phyloP scores from a whole-genome alignment of 2,797 vertebrate species.

The Labroides dimidiatus region DNA sequence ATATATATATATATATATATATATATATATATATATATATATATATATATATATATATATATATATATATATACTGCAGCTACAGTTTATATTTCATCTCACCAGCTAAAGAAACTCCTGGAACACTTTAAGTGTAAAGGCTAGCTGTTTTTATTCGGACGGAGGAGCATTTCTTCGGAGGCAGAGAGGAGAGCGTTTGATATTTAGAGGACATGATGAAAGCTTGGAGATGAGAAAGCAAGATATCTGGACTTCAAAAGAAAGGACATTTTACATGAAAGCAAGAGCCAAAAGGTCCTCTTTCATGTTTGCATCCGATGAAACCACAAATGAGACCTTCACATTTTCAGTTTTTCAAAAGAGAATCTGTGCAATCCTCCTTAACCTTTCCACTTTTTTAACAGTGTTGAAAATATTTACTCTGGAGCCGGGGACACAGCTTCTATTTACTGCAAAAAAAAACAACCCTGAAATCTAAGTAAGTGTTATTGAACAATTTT shows the following conservation, averaged over 20 bases:
- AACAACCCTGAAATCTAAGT: too few relatives aligned
- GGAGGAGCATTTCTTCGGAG: background rate
- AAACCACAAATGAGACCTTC: conserved; percentile 17
- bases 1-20: background rate
- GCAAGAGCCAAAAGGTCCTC: background rate
- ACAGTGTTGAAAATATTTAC: too few relatives aligned
- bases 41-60: background rate
- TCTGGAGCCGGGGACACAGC: too few relatives aligned
- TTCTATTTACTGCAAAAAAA: too few relatives aligned
- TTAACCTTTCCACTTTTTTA: too few relatives aligned
- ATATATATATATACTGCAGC: background rate
- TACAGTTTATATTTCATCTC: background rate
- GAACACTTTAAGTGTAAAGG: too few relatives aligned
- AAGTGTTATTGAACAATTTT: too few relatives aligned
- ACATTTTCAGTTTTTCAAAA: background rate
- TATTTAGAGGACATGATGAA: background rate
- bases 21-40: background rate
- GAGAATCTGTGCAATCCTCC: background rate
- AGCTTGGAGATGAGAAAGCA: conserved; percentile 3
- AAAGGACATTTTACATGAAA: conserved; percentile 1
- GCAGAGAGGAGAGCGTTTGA: background rate
- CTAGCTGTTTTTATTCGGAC: background rate
- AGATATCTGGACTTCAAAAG: background rate
- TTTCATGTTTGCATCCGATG: conserved; percentile 14
- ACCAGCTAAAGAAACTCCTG: background rate